Evolutionary conservation across 2,113 vertebrate genomes (phyloP).

Genomic region (Phrynosoma blainvillii): DNA sequence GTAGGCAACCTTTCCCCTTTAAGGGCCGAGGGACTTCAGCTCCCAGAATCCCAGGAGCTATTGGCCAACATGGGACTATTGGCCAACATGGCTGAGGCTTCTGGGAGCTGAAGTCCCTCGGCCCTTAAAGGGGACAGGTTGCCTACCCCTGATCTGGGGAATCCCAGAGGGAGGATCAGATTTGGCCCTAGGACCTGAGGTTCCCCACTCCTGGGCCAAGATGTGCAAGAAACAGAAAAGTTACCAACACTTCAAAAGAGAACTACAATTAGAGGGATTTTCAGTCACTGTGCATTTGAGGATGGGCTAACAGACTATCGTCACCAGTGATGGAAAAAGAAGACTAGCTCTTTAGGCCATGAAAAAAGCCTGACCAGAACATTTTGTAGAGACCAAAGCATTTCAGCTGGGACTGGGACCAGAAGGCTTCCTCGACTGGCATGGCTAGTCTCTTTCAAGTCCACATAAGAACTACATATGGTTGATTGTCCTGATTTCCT

Average conservation of each 20-base stretch:
- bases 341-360: not conserved
- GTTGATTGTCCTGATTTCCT: not conserved
- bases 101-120: no score
- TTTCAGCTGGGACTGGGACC: not conserved
- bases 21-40: no score
- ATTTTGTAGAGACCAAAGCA: not conserved
- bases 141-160: no score
- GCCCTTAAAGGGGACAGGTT: no score
- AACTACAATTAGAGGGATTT: no score
- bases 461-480: no score
- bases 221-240: not conserved
- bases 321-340: not conserved
- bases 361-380: not conserved
- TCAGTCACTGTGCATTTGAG: not conserved
- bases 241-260: not conserved
- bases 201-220: not conserved
- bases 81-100: no score
- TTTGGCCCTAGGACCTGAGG: no score
- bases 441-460: not conserved
- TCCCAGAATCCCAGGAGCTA: no score
- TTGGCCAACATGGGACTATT: no score
- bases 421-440: not conserved
- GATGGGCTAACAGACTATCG: not conserved
- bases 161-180: no score
- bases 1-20: no score